These are phyloP conservation scores for Uropsilus gracilis DNA, from an alignment of 2,113 vertebrate genomes.

Conservation along the genomic window DNA sequence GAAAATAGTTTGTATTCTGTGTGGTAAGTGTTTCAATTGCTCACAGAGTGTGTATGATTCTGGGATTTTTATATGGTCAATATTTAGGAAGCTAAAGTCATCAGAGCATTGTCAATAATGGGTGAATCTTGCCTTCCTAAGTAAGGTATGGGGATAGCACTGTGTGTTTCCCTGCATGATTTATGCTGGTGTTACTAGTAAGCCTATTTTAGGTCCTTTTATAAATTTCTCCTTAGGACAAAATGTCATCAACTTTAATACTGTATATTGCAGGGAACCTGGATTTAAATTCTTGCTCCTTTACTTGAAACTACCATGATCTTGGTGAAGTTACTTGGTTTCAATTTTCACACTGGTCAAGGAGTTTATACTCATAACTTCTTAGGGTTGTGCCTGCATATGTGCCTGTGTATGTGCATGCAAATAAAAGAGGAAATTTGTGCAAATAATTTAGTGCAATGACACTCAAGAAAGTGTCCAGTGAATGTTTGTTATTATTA, in stretches of 20 bases:
- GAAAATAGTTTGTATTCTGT: neutral
- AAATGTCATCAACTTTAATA: neutral
- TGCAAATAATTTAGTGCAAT: neutral
- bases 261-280: neutral
- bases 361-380: neutral
- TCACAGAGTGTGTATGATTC: neutral
- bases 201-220: neutral
- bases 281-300: neutral
- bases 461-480: neutral
- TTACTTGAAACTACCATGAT: neutral
- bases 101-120: neutral
- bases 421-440: neutral
- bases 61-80: neutral
- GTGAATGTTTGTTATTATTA: neutral
- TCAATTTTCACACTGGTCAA: neutral
- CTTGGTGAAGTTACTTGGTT: neutral
- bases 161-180: neutral
- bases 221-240: neutral
- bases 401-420: neutral
- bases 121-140: neutral
- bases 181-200: neutral
- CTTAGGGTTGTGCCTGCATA: neutral
- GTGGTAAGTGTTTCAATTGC: neutral
- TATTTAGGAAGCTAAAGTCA: neutral
- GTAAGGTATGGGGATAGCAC: neutral